phyloP scores from a whole-genome alignment of 2,888 invertebrate genomes.

The Tanytarsus gracilentus region DNA sequence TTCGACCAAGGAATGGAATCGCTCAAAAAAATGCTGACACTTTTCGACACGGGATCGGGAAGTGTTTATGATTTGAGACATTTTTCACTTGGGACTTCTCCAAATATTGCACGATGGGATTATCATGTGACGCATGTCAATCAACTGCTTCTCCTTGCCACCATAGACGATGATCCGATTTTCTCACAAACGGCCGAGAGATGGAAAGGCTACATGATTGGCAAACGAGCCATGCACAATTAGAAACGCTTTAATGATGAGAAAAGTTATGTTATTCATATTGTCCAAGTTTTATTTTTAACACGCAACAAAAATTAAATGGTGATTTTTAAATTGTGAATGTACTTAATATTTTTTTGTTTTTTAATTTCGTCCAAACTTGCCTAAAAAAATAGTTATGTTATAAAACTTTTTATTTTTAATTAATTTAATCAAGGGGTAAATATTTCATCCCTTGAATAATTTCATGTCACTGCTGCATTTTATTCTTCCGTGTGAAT shows the following conservation, averaged over 20 bases:
- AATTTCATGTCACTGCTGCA: too few relatives aligned
- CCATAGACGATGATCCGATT: conserved; percentile 74
- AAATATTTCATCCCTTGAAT: too few relatives aligned
- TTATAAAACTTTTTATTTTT: too few relatives aligned
- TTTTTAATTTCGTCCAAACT: too few relatives aligned
- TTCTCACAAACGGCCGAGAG: conserved; percentile 73
- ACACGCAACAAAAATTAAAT: too few relatives aligned
- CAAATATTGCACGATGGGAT: conserved; percentile 26
- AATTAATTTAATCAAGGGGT: too few relatives aligned
- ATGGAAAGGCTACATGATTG: conserved; percentile 93
- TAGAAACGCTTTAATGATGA: conserved; percentile 41
- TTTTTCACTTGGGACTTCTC: conserved; percentile 59
- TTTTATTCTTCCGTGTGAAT: too few relatives aligned
- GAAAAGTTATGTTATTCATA: too few relatives aligned
- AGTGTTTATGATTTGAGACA: conserved; percentile 95
- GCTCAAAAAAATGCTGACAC: conserved; percentile 73
- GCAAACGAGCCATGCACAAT: conserved; percentile 90
- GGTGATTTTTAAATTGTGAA: too few relatives aligned
- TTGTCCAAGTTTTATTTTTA: not conserved
- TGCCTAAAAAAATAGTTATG: too few relatives aligned
- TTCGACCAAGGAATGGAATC: conserved; percentile 80
- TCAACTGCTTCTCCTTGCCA: conserved; percentile 79
- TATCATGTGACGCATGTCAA: conserved; percentile 77
- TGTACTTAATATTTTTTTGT: not conserved
- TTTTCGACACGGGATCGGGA: conserved; percentile 93